These are phyloP conservation scores for Drosophila busckii DNA, from an alignment of 1,140 invertebrate species.

Conservation along the genomic window DNA sequence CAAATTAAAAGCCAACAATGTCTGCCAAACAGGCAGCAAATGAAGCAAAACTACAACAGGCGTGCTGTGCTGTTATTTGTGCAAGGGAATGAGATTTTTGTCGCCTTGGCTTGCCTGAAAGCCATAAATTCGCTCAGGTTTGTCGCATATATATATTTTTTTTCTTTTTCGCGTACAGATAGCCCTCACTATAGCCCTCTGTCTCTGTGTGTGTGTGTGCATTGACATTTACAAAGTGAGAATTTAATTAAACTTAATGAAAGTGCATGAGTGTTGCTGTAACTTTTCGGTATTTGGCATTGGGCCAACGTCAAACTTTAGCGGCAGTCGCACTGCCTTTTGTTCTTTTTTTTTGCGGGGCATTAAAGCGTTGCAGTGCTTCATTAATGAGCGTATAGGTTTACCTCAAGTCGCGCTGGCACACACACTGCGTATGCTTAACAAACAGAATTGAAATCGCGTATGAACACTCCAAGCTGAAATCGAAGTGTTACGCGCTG, in stretches of 20 bases:
- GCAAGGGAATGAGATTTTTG: constrained; percentile 55
- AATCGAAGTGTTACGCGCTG: constrained; percentile 23
- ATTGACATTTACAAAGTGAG: constrained; percentile 76
- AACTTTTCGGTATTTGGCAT: too few species aligned
- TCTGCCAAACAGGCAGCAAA: constrained; percentile 57
- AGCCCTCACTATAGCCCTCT: constrained; percentile 7
- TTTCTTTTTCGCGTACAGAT: constrained; percentile 27
- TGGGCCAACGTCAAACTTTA: constrained; percentile 20
- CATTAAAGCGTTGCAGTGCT: constrained; percentile 13
- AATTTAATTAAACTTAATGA: constrained; percentile 75
- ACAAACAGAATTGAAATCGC: constrained; percentile 53
- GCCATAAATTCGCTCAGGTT: constrained; percentile 69
- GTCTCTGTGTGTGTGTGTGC: constrained; percentile 38
- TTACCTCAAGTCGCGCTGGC: not conserved
- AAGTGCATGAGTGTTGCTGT: constrained; percentile 55
- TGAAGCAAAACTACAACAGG: constrained; percentile 71
- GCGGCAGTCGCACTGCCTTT: not conserved
- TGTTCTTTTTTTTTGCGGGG: constrained; percentile 5
- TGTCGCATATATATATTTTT: constrained; percentile 54
- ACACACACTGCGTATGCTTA: constrained; percentile 66
- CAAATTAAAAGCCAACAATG: constrained; percentile 76
- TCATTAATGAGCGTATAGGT: constrained; percentile 3
- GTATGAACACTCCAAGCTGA: constrained; percentile 10
- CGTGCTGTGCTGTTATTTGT: constrained; percentile 72
- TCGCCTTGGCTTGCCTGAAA: constrained; percentile 59